Conservation (phyloP, 2,113 vertebrate species). For the Ameiurus melas region DNA sequence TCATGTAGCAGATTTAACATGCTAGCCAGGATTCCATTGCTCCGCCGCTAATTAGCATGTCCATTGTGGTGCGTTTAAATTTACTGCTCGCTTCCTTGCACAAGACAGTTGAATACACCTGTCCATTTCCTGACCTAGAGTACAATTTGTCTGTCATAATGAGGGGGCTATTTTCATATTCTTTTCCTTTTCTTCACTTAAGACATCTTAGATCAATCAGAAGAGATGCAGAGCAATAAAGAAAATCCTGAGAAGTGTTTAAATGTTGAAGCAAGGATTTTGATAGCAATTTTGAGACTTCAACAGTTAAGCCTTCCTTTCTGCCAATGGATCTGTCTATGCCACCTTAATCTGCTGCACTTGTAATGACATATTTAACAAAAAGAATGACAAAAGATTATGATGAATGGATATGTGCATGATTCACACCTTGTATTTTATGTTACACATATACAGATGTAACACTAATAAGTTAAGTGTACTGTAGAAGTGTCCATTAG, state of each 20-base stretch:
- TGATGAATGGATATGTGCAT: neutral
- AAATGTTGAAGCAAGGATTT: constrained; percentile 30
- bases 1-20: constrained; percentile 97
- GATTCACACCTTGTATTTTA: neutral
- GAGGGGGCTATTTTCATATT: constrained; percentile 30
- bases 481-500: neutral
- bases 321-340: constrained; percentile 7
- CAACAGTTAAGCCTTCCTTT: constrained; percentile 17
- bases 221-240: constrained; percentile 16
- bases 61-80: constrained; percentile 88
- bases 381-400: constrained; percentile 12
- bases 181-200: constrained; percentile 40
- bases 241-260: constrained; percentile 13
- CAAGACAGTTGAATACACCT: constrained; percentile 51
- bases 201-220: constrained; percentile 26
- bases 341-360: constrained; percentile 18
- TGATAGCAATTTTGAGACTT: constrained; percentile 17
- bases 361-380: constrained; percentile 37
- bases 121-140: constrained; percentile 51
- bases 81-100: constrained; percentile 59
- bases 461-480: neutral
- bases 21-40: constrained; percentile 89
- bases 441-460: neutral
- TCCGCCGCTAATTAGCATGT: constrained; percentile 91
- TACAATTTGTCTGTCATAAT: constrained; percentile 46